phyloP scores from a whole-genome alignment of 2,797 vertebrate species.

The Syngnathus acus region DNA sequence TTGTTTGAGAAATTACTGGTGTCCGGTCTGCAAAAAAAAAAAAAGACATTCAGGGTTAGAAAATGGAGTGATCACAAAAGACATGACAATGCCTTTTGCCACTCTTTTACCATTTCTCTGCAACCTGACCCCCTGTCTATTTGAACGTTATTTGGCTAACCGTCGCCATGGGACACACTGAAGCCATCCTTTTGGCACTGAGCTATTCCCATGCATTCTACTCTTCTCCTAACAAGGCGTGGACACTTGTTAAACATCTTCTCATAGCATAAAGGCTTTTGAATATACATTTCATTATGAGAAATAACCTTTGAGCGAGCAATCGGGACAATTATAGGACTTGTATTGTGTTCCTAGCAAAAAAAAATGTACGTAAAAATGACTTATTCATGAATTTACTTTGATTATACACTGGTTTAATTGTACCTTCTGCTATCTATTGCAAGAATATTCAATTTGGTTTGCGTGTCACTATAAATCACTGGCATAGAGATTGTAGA shows the following conservation, averaged over 20 bases:
- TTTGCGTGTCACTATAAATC: too few relatives aligned
- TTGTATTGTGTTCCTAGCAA: not conserved
- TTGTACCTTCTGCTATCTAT: too few relatives aligned
- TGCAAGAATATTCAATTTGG: too few relatives aligned
- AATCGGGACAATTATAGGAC: not conserved
- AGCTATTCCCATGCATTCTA: constrained; percentile 62
- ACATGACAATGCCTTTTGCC: constrained; percentile 64
- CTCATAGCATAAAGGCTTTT: not conserved
- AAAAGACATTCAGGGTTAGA: constrained; percentile 49
- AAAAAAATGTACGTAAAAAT: too few relatives aligned
- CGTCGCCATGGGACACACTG: constrained; percentile 65
- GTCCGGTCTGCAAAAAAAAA: constrained; percentile 56
- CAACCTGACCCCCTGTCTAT: constrained; percentile 65
- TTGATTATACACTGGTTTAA: too few relatives aligned
- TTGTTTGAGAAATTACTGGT: constrained; percentile 68
- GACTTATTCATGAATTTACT: too few relatives aligned
- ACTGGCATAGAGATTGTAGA: too few relatives aligned
- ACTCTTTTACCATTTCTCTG: constrained; percentile 62
- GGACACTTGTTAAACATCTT: not conserved
- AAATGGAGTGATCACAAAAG: constrained; percentile 69
- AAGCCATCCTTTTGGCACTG: constrained; percentile 60
- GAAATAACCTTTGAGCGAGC: not conserved
- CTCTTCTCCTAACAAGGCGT: constrained; percentile 41
- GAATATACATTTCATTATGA: constrained; percentile 12
- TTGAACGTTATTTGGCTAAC: constrained; percentile 70